These are phyloP conservation scores for Corythoichthys haematopterus DNA, from an alignment of 2,113 vertebrate genomes.

Conservation along the genomic window DNA sequence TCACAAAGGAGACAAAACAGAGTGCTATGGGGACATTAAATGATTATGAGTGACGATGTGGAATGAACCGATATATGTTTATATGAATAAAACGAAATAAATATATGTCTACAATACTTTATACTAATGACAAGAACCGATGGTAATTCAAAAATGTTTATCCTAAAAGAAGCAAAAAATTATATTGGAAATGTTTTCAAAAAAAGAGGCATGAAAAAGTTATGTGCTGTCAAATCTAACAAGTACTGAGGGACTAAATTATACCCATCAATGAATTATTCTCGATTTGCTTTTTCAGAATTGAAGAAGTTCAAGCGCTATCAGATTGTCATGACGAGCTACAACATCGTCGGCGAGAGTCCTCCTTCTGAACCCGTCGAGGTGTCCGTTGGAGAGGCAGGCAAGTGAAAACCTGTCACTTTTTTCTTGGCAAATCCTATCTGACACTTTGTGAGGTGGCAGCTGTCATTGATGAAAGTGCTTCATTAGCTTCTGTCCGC, in stretches of 20 bases:
- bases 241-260: not conserved
- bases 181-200: too few relatives aligned
- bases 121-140: too few relatives aligned
- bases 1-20: too few relatives aligned
- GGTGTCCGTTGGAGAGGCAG: conserved; percentile 93
- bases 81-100: too few relatives aligned
- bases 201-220: too few relatives aligned
- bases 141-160: too few relatives aligned
- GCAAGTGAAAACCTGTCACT: conserved; percentile 55
- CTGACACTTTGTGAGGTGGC: not conserved
- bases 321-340: conserved; percentile 88
- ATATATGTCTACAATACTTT: too few relatives aligned
- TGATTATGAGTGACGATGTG: too few relatives aligned
- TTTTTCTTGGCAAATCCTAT: not conserved
- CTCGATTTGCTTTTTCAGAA: conserved; percentile 64
- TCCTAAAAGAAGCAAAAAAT: too few relatives aligned
- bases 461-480: not conserved
- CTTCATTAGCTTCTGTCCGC: conserved; percentile 1
- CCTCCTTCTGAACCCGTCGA: conserved; percentile 82
- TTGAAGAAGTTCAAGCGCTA: conserved; percentile 89
- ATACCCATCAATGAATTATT: conserved; percentile 7
- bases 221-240: too few relatives aligned
- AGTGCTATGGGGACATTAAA: too few relatives aligned
- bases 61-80: too few relatives aligned
- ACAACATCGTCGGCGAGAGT: conserved; percentile 88